phyloP scores from a whole-genome alignment of 2,797 vertebrate genomes.

The Helarctos malayanus region DNA sequence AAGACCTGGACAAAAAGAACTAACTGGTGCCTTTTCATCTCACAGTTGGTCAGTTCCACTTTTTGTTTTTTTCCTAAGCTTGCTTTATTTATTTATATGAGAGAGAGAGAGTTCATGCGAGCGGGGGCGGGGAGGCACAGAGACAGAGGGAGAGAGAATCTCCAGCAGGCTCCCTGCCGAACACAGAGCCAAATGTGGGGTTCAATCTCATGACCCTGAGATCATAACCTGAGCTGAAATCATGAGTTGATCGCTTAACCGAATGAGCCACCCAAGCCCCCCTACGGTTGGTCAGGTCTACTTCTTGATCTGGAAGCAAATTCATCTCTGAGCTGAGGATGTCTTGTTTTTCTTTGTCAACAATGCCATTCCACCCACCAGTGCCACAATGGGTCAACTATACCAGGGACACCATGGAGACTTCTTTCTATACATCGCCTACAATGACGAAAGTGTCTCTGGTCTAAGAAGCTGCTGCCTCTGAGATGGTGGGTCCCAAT shows the following conservation, averaged over 20 bases:
- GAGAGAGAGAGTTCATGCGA: not conserved
- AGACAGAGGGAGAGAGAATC: not conserved
- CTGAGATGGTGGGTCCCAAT: slow-evolving; percentile 50
- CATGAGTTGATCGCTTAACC: not conserved
- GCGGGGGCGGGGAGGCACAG: not conserved
- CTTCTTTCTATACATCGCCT: slow-evolving; percentile 97
- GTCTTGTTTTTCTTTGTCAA: slow-evolving; percentile 98
- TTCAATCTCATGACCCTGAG: not conserved
- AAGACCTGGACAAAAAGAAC: slow-evolving; percentile 97
- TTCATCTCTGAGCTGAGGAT: slow-evolving; percentile 96
- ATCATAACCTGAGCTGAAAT: not conserved
- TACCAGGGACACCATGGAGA: slow-evolving; percentile 98
- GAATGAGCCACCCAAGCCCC: not conserved
- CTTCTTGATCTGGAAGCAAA: slow-evolving; percentile 97
- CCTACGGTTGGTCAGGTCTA: slow-evolving; percentile 95
- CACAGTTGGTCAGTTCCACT: slow-evolving; percentile 90
- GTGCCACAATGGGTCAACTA: slow-evolving; percentile 96
- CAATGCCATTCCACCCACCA: slow-evolving; percentile 97
- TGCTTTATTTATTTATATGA: not conserved
- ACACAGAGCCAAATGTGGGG: not conserved
- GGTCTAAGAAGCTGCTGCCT: slow-evolving; percentile 86
- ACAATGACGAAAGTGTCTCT: slow-evolving; percentile 97
- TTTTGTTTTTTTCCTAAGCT: not conserved
- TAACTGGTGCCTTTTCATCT: slow-evolving; percentile 96
- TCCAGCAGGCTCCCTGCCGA: not conserved